Evolutionary conservation across 2,797 vertebrate genomes (phyloP).

Genomic region (Phataginus tetradactyla): DNA sequence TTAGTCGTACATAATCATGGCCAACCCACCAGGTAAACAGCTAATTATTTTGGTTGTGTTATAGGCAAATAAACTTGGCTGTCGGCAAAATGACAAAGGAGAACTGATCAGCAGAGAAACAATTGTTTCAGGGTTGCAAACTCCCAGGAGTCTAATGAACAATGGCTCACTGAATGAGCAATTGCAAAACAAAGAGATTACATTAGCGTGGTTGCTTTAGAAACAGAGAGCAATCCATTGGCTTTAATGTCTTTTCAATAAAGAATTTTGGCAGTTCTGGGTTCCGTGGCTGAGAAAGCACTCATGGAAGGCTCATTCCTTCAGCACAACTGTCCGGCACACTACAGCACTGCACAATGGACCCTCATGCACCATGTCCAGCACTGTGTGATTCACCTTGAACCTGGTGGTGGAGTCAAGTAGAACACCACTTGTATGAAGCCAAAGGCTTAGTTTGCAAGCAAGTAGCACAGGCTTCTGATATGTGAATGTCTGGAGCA

Average conservation of each 20-base stretch:
- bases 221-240: slow-evolving; percentile 46
- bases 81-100: slow-evolving; percentile 69
- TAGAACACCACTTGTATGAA: neutral
- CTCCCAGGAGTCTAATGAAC: slow-evolving; percentile 60
- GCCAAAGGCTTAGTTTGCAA: neutral
- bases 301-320: neutral
- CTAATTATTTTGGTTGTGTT: slow-evolving; percentile 70
- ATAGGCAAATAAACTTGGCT: slow-evolving; percentile 62
- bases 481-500: neutral
- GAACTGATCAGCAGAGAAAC: slow-evolving; percentile 64
- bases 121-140: slow-evolving; percentile 61
- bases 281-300: neutral
- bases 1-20: slow-evolving; percentile 62
- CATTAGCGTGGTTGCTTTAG: slow-evolving; percentile 54
- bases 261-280: neutral
- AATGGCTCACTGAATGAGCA: slow-evolving; percentile 66
- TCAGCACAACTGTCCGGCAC: neutral
- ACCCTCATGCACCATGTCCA: neutral
- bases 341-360: neutral
- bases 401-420: neutral
- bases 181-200: slow-evolving; percentile 67
- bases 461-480: too few relatives aligned
- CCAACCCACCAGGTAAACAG: slow-evolving; percentile 63
- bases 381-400: neutral
- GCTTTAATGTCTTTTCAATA: neutral